Conservation (phyloP, 23 tunicate species). For the Trididemnum miniatum region DNA sequence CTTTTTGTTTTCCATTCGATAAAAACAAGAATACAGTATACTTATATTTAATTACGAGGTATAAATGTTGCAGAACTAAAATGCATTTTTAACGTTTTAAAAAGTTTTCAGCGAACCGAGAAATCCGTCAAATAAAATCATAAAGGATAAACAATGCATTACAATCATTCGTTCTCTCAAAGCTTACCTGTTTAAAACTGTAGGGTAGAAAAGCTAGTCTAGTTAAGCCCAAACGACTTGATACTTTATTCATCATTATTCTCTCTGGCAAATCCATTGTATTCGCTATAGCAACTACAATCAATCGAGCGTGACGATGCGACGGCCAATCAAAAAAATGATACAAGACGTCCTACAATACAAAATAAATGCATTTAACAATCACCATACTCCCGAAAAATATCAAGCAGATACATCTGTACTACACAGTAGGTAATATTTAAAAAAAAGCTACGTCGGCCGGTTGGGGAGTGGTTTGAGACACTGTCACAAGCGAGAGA, state of each 20-base stretch:
- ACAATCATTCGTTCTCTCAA: no score
- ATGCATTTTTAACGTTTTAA: no score
- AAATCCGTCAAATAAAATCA: no score
- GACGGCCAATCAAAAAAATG: constrained; percentile 98
- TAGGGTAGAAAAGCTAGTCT: constrained; percentile 88
- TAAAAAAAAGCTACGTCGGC: no score
- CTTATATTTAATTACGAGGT: no score
- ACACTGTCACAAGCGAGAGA: not conserved
- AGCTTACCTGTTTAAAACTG: constrained; percentile 72
- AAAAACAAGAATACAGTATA: no score
- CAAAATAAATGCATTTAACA: constrained; percentile 4
- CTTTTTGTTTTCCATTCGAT: no score
- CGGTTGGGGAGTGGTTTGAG: no score
- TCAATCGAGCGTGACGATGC: constrained; percentile 78
- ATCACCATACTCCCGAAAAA: not conserved
- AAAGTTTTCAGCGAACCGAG: no score
- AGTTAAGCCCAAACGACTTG: constrained; percentile 85
- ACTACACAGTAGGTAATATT: no score
- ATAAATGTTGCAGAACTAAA: no score
- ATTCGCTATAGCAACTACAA: constrained; percentile 97
- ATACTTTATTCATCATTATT: constrained; percentile 85
- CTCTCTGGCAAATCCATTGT: constrained; percentile 98
- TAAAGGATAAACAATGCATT: no score
- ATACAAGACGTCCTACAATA: constrained; percentile 93
- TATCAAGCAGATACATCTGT: not conserved